phyloP scores from a whole-genome alignment of 2,888 invertebrate species.

The Rhopalosiphum nymphaeae region DNA sequence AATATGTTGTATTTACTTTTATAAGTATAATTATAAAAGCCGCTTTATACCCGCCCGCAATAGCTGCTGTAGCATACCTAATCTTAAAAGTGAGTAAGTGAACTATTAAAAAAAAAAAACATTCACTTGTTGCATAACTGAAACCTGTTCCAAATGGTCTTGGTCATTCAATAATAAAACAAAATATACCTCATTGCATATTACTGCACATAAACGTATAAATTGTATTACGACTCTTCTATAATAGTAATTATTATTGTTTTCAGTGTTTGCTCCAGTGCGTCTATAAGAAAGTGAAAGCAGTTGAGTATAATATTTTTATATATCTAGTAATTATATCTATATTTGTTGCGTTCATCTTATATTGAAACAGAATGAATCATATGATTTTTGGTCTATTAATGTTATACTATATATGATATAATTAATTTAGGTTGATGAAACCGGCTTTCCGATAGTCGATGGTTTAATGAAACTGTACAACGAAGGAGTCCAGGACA shows the following conservation, averaged over 20 bases:
- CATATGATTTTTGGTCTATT: slow-evolving; percentile 2
- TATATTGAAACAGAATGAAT: background rate
- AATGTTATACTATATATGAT: background rate
- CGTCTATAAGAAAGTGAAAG: slow-evolving; percentile 84
- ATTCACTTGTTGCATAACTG: slow-evolving; percentile 59
- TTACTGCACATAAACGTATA: background rate
- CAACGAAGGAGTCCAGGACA: slow-evolving; percentile 83
- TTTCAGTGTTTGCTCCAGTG: slow-evolving; percentile 84
- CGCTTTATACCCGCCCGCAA: slow-evolving; percentile 9
- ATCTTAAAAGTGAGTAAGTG: background rate
- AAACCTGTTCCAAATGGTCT: slow-evolving; percentile 38
- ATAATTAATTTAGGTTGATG: slow-evolving; percentile 74
- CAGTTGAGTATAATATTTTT: slow-evolving; percentile 74
- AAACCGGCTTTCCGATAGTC: slow-evolving; percentile 80
- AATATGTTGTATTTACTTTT: background rate
- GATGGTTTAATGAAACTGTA: slow-evolving; percentile 81
- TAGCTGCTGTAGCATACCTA: background rate
- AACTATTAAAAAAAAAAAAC: slow-evolving; percentile 29
- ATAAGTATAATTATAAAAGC: slow-evolving; percentile 16
- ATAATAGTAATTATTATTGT: slow-evolving; percentile 66
- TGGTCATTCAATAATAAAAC: slow-evolving; percentile 17
- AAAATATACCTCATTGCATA: background rate
- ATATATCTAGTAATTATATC: background rate
- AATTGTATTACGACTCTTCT: slow-evolving; percentile 19
- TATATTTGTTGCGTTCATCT: background rate